Conservation (phyloP, 2,888 invertebrate genomes). For the Melinaea marsaeus region DNA sequence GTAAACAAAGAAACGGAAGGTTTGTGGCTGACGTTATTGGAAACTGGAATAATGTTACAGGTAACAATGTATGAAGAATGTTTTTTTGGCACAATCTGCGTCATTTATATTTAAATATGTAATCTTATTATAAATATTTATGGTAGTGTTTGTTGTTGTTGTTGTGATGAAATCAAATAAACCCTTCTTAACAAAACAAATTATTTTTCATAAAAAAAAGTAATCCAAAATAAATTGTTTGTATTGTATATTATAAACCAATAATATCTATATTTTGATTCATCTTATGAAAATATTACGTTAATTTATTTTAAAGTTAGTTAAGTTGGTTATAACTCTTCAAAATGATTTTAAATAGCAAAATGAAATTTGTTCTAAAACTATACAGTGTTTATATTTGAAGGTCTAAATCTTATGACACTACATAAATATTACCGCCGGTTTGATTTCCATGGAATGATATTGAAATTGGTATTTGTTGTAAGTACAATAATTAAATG, state of each 20-base stretch:
- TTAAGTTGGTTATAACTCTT: not conserved
- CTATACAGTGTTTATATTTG: conserved; percentile 19
- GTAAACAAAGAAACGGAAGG: conserved; percentile 51
- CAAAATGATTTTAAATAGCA: not conserved
- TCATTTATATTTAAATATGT: too few species aligned
- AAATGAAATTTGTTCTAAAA: not conserved
- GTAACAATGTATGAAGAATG: conserved; percentile 15
- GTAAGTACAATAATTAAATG: conserved; percentile 40
- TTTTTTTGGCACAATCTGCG: too few species aligned
- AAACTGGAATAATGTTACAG: conserved; percentile 37
- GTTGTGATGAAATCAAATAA: too few species aligned
- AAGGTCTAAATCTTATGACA: conserved; percentile 31
- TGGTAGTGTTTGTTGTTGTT: too few species aligned
- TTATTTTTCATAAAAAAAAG: too few species aligned
- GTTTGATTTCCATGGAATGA: conserved; percentile 50
- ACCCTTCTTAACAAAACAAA: too few species aligned
- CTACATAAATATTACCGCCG: conserved; percentile 51
- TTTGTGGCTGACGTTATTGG: conserved; percentile 40
- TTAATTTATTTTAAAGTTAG: too few species aligned
- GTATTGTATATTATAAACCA: too few species aligned
- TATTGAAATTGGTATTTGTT: conserved; percentile 48
- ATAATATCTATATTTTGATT: too few species aligned
- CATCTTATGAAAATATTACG: too few species aligned
- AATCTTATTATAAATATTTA: too few species aligned
- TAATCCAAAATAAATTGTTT: too few species aligned